A percentile compares a stretch with the other conserved stretches of the same genome.
Evolutionary conservation across 1,140 invertebrate genomes (phyloP).

Genomic region (Carcinoscorpius rotundicauda): DNA sequence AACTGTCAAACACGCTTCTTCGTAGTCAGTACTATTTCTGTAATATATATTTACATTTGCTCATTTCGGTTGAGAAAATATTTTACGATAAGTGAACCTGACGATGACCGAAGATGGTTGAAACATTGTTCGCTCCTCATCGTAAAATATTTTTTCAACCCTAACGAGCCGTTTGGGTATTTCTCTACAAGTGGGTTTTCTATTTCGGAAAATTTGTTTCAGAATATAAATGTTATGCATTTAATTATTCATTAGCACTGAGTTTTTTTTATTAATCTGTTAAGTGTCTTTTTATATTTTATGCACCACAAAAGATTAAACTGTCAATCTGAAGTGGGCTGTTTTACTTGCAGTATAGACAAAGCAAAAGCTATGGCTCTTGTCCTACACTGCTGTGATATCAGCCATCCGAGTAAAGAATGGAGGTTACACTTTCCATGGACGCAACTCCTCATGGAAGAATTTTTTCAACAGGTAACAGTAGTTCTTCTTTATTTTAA

Average conservation of each 20-base stretch:
- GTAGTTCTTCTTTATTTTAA: no score
- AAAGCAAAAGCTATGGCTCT: conserved; percentile 85
- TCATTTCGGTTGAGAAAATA: no score
- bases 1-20: no score
- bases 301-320: neutral
- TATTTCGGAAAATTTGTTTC: neutral
- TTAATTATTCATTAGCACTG: neutral
- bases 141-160: no score
- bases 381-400: conserved; percentile 92
- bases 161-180: no score
- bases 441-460: conserved; percentile 84
- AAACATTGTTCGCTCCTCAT: no score
- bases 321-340: neutral
- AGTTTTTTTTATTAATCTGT: neutral
- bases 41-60: no score
- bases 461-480: conserved; percentile 74
- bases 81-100: no score
- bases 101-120: no score
- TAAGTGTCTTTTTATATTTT: neutral
- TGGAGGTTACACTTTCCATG: conserved; percentile 84
- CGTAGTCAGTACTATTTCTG: no score
- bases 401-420: conserved; percentile 87
- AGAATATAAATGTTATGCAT: neutral
- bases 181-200: no score
- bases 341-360: conserved; percentile 65